phyloP scores from a whole-genome alignment of 92 coral and sea anemone genomes.

The Porites divaricata region DNA sequence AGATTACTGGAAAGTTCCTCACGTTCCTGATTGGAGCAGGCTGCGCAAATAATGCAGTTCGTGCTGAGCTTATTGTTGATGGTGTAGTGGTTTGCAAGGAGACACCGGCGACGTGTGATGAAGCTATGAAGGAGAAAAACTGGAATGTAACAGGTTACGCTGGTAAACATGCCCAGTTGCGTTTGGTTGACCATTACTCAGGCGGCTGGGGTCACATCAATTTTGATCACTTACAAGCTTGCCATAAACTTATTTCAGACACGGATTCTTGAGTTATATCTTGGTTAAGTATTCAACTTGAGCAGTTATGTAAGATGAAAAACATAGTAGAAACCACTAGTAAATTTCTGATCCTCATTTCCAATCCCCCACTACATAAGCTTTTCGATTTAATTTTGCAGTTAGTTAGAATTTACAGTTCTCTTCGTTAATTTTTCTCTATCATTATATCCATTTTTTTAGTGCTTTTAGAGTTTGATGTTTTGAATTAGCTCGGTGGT shows the following conservation, averaged over 20 bases:
- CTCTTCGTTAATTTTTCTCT: too few relatives aligned
- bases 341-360: too few relatives aligned
- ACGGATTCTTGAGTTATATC: too few relatives aligned
- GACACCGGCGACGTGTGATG: neutral
- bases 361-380: too few relatives aligned
- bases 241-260: neutral
- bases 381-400: too few relatives aligned
- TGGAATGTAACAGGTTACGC: constrained; percentile 32
- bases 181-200: constrained; percentile 31
- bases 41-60: neutral
- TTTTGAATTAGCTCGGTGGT: too few relatives aligned
- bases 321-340: too few relatives aligned
- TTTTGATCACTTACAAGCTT: constrained; percentile 41
- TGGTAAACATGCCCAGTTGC: constrained; percentile 37
- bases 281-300: too few relatives aligned
- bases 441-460: too few relatives aligned
- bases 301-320: too few relatives aligned
- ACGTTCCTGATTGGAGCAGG: neutral
- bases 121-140: constrained; percentile 14
- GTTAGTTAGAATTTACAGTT: too few relatives aligned
- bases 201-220: constrained; percentile 47
- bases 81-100: constrained; percentile 19
- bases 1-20: neutral
- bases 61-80: constrained; percentile 26
- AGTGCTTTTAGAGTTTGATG: too few relatives aligned